These are phyloP conservation scores for Mesocentrotus franciscanus DNA, from an alignment of 53 echinoderm and acorn worm species.

Conservation along the genomic window DNA sequence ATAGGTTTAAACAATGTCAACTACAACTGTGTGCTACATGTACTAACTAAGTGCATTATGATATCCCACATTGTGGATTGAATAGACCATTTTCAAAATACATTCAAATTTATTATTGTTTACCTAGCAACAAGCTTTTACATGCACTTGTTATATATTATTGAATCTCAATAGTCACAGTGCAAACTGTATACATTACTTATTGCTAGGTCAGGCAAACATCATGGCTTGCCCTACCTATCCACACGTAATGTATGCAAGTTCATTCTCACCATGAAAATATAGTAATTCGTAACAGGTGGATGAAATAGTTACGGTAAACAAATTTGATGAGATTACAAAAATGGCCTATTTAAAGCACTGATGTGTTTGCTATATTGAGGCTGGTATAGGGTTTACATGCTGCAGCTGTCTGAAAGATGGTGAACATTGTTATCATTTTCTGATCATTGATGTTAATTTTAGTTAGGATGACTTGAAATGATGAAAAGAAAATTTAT, in stretches of 20 bases:
- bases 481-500: background rate
- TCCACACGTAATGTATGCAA: no score
- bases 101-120: no score
- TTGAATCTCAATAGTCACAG: no score
- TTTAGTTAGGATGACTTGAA: background rate
- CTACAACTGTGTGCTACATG: conserved; percentile 29
- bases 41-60: background rate
- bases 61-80: background rate
- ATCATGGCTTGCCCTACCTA: no score
- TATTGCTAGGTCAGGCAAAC: no score
- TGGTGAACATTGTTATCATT: background rate
- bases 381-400: background rate
- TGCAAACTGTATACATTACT: no score
- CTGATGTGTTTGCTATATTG: background rate
- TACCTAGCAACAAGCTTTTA: no score
- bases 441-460: background rate
- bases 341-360: background rate
- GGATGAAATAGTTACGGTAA: no score
- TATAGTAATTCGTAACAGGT: no score
- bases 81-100: background rate
- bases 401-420: background rate
- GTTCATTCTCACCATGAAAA: no score
- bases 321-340: no score
- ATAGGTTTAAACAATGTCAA: background rate
- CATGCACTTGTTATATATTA: no score